Base-by-base conservation (phyloP, 1,140 invertebrate genomes). In the Coptotermes formosanus region DNA sequence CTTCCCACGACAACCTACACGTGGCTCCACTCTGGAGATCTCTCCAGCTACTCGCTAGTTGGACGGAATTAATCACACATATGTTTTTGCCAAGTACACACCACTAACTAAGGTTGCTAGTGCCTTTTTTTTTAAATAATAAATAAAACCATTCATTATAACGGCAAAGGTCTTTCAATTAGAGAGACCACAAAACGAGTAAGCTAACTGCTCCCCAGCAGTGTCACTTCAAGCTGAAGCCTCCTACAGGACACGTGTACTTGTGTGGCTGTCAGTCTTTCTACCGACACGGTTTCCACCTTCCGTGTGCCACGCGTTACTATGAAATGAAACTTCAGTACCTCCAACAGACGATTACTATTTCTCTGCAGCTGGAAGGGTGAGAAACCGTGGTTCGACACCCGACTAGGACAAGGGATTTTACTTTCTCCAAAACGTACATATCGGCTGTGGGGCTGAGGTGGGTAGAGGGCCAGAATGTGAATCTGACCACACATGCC, bases 1-100 rank as follows among this genome's bases (percentile, higher is more conserved):
- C 82, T 45, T 45, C 43, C 32, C 82, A 45, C 48, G 82, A 83
- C 48, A 52, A 30, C 43, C 38, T 45, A 83, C 82, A 83, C 82
- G 82, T 52, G 82, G 43, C 82, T 25, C 82, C 25, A 43, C 82
- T 83, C 64, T 45, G 38, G 82, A 83, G 82, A 83, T 30, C 82
- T 52, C n/a, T 25, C 43, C 12, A 44, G 23, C 19, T 16, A 14
- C 43, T 82, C n/a, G 43, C 32, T 38, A 82, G 43, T 55, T 21
- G 52, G 52, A 55, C 14, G 64, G 64, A 75, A 9, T 25, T 25
- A 75, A 75, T 75, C 64, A 75, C 25, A 30, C 64, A 30, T 75
- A n/a, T 75, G 64, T 75, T 75, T 75, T 75, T 30, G 64, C 64
- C 64, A 75, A 75, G 3, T 75, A 30, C 64, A 30, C 11, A 75